phyloP scores from a whole-genome alignment of 2,888 invertebrate species.

The Sinhomidia bicolor region DNA sequence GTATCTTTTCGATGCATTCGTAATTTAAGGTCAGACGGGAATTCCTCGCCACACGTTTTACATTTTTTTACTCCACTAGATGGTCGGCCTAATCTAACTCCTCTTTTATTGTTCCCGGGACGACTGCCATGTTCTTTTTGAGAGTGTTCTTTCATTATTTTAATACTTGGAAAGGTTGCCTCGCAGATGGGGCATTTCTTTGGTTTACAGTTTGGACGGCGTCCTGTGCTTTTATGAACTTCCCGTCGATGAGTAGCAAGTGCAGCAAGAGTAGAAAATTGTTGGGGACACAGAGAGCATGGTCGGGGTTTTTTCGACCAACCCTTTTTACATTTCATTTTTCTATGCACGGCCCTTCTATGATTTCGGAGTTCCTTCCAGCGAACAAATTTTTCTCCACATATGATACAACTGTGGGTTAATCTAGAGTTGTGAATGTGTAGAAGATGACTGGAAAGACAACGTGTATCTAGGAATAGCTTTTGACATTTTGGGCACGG shows the following conservation, averaged over 20 bases:
- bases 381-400: slow-evolving; percentile 8
- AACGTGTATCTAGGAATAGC: neutral
- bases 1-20: too few species aligned
- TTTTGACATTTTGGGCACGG: slow-evolving; percentile 32
- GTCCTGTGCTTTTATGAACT: neutral
- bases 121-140: neutral
- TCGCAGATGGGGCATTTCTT: too few species aligned
- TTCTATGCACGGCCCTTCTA: neutral
- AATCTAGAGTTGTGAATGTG: neutral
- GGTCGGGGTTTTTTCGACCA: neutral
- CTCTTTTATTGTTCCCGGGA: neutral
- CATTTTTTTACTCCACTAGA: neutral
- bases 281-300: neutral
- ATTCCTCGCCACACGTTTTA: neutral
- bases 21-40: too few species aligned
- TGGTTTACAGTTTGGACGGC: too few species aligned
- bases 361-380: slow-evolving; percentile 7
- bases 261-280: neutral
- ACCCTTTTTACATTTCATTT: too few species aligned
- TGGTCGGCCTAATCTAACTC: too few species aligned
- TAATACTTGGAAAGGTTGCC: too few species aligned
- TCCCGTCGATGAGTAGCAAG: neutral
- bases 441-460: neutral
- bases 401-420: neutral
- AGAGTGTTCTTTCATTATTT: too few species aligned